Evolutionary conservation across 2,888 invertebrate species (phyloP).

Genomic region (Scaptodrosophila latifasciaeformis): DNA sequence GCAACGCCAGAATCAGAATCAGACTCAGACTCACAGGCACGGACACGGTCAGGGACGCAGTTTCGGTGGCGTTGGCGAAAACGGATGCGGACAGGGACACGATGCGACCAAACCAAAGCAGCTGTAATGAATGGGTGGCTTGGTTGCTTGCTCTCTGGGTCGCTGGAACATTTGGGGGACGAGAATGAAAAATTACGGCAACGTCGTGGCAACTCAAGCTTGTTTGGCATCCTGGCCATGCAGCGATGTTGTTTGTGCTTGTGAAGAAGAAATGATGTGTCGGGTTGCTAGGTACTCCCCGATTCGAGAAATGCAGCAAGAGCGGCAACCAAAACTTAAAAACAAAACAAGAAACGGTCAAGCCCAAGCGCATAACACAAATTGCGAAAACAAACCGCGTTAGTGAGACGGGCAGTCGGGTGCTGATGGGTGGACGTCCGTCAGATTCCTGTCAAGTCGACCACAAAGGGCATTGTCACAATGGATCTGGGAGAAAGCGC

Average conservation of each 20-base stretch:
- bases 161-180: conserved; percentile 18
- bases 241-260: conserved; percentile 57
- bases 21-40: conserved; percentile 26
- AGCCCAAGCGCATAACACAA: conserved; percentile 49
- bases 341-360: conserved; percentile 58
- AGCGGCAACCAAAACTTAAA: conserved; percentile 35
- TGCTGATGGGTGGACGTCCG: background rate
- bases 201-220: conserved; percentile 49
- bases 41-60: conserved; percentile 20
- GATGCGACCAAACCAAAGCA: conserved; percentile 39
- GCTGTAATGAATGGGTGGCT: conserved; percentile 57
- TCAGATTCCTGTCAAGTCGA: no score
- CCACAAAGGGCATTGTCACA: no score
- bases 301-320: conserved; percentile 37
- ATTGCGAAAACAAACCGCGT: conserved; percentile 60
- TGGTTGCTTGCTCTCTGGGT: conserved; percentile 4
- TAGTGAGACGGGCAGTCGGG: conserved; percentile 32
- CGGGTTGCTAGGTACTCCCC: no score
- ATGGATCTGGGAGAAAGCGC: conserved; percentile 9
- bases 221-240: conserved; percentile 61
- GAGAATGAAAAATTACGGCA: conserved; percentile 59
- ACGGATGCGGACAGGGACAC: conserved; percentile 20
- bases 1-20: no score
- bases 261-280: conserved; percentile 21
- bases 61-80: conserved; percentile 9